phyloP scores from a whole-genome alignment of 2,888 invertebrate genomes.

The Drosophila meridiana region DNA sequence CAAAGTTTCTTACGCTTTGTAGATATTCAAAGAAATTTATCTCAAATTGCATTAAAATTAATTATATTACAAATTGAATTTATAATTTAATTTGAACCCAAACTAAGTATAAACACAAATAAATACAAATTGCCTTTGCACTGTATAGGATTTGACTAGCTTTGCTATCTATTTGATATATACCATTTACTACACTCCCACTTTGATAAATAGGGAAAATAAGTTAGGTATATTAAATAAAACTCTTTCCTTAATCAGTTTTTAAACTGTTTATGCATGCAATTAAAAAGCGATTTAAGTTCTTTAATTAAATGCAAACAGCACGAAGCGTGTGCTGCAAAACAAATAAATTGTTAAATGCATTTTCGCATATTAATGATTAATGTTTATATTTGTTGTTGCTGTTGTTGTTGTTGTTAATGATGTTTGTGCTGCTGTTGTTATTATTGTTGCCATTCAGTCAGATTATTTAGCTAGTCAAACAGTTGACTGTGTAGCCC shows the following conservation, averaged over 20 bases:
- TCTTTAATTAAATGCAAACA: constrained; percentile 42
- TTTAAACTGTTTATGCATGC: neutral
- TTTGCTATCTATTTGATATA: too few relatives aligned
- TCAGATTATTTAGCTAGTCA: constrained; percentile 30
- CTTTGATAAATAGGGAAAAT: neutral
- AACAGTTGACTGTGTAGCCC: constrained; percentile 20
- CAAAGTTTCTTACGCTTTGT: too few relatives aligned
- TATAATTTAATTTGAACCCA: too few relatives aligned
- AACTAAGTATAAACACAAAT: too few relatives aligned
- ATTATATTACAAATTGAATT: too few relatives aligned
- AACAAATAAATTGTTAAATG: constrained; percentile 32
- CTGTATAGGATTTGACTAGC: too few relatives aligned
- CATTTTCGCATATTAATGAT: constrained; percentile 38
- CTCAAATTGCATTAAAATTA: too few relatives aligned
- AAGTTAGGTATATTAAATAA: neutral
- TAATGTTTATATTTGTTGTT: constrained; percentile 24
- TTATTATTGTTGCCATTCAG: constrained; percentile 21
- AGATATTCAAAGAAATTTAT: too few relatives aligned
- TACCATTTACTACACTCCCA: neutral
- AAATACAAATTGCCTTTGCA: too few relatives aligned
- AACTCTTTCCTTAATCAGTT: neutral
- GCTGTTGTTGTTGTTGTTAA: neutral
- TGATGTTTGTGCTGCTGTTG: constrained; percentile 5
- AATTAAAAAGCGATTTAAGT: constrained; percentile 22
- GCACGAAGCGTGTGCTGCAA: constrained; percentile 2